Percentiles rank a stretch among this genome's conserved stretches.
Evolutionary conservation across 1,140 invertebrate genomes (phyloP).

Genomic region (Andricus grossulariae): DNA sequence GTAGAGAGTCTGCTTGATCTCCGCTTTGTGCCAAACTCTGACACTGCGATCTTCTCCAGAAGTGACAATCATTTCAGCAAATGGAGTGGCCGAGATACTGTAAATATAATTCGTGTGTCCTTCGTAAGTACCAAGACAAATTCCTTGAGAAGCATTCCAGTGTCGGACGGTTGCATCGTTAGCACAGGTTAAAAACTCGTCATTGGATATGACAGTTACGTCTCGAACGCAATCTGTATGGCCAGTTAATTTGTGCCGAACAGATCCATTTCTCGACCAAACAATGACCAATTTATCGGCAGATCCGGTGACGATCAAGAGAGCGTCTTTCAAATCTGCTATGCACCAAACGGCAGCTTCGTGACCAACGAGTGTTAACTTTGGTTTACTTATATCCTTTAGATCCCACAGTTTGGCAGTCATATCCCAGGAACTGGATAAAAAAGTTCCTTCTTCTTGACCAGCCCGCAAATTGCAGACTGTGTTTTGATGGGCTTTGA

Average conservation of each 20-base stretch:
- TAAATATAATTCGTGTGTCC: slow-evolving; percentile 91
- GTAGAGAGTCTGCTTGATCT: slow-evolving; percentile 83
- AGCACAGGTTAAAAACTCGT: slow-evolving; percentile 89
- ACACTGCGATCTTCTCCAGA: slow-evolving; percentile 93
- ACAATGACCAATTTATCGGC: slow-evolving; percentile 94
- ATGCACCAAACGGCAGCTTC: slow-evolving; percentile 93
- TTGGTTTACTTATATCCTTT: slow-evolving; percentile 71
- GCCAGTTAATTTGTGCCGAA: slow-evolving; percentile 78
- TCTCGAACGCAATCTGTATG: slow-evolving; percentile 95
- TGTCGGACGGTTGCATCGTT: slow-evolving; percentile 92
- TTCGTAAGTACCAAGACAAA: slow-evolving; percentile 86
- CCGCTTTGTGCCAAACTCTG: slow-evolving; percentile 86
- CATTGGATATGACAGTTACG: slow-evolving; percentile 81
- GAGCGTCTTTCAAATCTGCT: slow-evolving; percentile 77
- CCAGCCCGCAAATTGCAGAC: slow-evolving; percentile 82
- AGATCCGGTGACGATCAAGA: slow-evolving; percentile 86
- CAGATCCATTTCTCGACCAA: slow-evolving; percentile 82
- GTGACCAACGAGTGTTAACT: slow-evolving; percentile 83
- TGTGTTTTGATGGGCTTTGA: slow-evolving; percentile 89
- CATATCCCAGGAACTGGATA: slow-evolving; percentile 94
- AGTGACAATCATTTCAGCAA: slow-evolving; percentile 78
- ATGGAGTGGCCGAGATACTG: slow-evolving; percentile 71
- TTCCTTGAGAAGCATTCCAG: slow-evolving; percentile 86
- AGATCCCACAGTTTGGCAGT: slow-evolving; percentile 89
- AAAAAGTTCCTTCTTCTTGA: slow-evolving; percentile 76